Evolutionary conservation across 2,113 vertebrate species (phyloP), one percentile per base, ranked within the genome.

Genomic region (Dipodomys ordii): DNA sequence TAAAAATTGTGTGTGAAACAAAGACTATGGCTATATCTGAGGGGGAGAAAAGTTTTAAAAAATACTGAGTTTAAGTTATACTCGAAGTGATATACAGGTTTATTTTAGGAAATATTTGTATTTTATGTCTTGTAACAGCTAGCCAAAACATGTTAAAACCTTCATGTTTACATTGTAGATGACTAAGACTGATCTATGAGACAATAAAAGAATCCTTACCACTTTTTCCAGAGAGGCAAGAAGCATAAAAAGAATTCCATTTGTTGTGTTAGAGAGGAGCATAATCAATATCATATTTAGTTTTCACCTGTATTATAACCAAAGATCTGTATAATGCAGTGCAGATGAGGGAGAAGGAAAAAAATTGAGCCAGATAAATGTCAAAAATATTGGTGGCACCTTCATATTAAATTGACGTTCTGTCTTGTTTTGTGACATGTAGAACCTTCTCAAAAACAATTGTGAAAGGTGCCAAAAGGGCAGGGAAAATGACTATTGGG

Each of bases 401-500:
- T 91, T 96, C 60, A 28, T 92, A 82, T 53, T 95, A 94, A 91
- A 87, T 64, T 39, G 20, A 65, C 67, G 46, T 82, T 88, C 74
- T 95, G 0, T 97, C 93, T 94, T 84, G 53, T 94, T 95, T 95
- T 91, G 81, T 98, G 64, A 94, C 91, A 97, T 97, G 0, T 88
- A 99, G 99, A 95, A 99, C 99, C 0, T 98, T 99, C 93, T 99
- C 99, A 81, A 99, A 99, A 98, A 99, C 99, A 76, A 98, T 99
- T 91, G 99, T 99, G 85, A 99, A 99, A 98, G 99, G 99, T 96
- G 99, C 99, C n/a, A 99, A 99, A 97, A 99, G 98, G 92, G 99
- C 99, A 35, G 99, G 99, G 57, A 99, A 99, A 97, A 99, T 99
- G 98, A 99, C 99, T 76, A 99, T 99, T 97, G 99, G 99, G 27